phyloP scores from a whole-genome alignment of 1,140 invertebrate genomes.

The Gyrodactylus salaris region DNA sequence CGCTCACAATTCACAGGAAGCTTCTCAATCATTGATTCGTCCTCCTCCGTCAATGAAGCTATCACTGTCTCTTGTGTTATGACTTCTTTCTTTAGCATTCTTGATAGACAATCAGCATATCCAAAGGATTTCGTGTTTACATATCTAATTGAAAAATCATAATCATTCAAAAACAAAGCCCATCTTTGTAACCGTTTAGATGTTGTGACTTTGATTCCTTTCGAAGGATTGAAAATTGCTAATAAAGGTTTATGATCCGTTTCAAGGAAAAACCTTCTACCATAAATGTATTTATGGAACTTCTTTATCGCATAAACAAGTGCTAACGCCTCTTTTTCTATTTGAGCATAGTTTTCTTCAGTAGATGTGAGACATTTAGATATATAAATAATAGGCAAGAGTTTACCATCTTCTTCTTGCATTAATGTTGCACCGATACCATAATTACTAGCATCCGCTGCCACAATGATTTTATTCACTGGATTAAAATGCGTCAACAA shows the following conservation, averaged over 20 bases:
- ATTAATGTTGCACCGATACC: neutral
- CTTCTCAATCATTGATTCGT: no score
- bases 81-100: no score
- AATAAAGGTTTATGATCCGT: conserved; percentile 18
- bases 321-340: conserved; percentile 24
- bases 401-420: no score
- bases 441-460: neutral
- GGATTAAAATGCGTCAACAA: neutral
- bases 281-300: conserved; percentile 24
- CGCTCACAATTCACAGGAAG: no score
- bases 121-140: neutral
- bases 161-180: conserved; percentile 14
- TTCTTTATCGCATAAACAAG: conserved; percentile 23
- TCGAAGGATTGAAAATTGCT: conserved; percentile 11
- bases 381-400: neutral
- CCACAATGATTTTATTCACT: neutral
- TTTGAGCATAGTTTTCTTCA: conserved; percentile 22
- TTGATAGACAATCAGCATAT: neutral
- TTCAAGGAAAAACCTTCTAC: conserved; percentile 13
- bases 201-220: conserved; percentile 11
- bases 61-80: no score
- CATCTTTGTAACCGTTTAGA: conserved; percentile 15
- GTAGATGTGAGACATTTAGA: conserved; percentile 11
- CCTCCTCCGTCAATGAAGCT: no score
- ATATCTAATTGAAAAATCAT: conserved; percentile 15